Conservation (phyloP, 2,797 vertebrate genomes). For the Lagodon rhomboides region DNA sequence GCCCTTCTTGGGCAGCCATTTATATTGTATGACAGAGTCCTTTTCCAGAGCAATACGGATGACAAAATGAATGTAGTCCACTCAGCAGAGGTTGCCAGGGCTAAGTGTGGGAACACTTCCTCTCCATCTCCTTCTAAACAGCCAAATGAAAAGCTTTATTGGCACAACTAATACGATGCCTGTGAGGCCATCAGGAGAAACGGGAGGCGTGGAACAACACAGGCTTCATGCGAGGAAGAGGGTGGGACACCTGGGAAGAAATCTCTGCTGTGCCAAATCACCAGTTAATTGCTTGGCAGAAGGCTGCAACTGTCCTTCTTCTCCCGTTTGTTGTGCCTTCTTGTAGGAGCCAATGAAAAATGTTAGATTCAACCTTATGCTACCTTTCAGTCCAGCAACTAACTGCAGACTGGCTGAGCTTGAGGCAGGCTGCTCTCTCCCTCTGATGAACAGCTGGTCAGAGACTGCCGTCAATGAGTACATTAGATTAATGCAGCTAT, state of each 20-base stretch:
- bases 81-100: slow-evolving; percentile 75
- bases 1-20: slow-evolving; percentile 65
- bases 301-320: slow-evolving; percentile 67
- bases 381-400: slow-evolving; percentile 63
- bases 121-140: slow-evolving; percentile 84
- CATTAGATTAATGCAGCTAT: slow-evolving; percentile 44
- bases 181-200: slow-evolving; percentile 81
- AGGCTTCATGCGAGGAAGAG: slow-evolving; percentile 76
- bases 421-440: slow-evolving; percentile 49
- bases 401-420: slow-evolving; percentile 56
- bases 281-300: slow-evolving; percentile 84
- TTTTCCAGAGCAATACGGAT: slow-evolving; percentile 61
- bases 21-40: slow-evolving; percentile 72
- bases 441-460: slow-evolving; percentile 56
- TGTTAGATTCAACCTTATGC: slow-evolving; percentile 67
- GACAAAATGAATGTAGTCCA: slow-evolving; percentile 75
- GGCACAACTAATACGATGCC: slow-evolving; percentile 82
- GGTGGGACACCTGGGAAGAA: slow-evolving; percentile 80
- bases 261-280: slow-evolving; percentile 80
- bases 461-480: slow-evolving; percentile 27
- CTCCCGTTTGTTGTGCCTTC: slow-evolving; percentile 64
- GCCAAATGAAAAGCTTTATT: slow-evolving; percentile 86
- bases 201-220: slow-evolving; percentile 83
- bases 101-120: slow-evolving; percentile 82
- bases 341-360: slow-evolving; percentile 65